Percentiles rank a stretch among this genome's conserved stretches.
Conservation (phyloP, 2,888 invertebrate genomes). For the Bimastos eiseni region DNA sequence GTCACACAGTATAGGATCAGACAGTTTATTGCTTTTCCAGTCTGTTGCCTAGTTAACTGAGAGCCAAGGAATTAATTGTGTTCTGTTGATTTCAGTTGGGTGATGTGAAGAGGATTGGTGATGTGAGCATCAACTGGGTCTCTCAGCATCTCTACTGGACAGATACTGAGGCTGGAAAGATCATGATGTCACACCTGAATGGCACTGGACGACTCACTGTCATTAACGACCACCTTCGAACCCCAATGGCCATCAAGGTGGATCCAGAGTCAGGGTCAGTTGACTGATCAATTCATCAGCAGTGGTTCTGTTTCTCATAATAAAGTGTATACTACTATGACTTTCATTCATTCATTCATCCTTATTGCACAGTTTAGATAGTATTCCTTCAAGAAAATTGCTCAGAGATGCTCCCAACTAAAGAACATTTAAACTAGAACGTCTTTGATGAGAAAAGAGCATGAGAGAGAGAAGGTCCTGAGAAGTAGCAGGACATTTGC, state of each 20-base stretch:
- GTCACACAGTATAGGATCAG: no score
- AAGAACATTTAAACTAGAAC: no score
- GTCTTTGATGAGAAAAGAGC: no score
- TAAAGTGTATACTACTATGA: no score
- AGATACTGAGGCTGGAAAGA: conserved; percentile 54
- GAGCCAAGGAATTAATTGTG: not conserved
- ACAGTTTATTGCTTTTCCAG: no score
- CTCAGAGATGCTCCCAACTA: no score
- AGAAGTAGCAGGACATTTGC: no score
- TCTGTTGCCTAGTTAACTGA: not conserved
- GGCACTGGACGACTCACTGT: conserved; percentile 32
- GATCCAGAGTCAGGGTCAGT: conserved; percentile 41
- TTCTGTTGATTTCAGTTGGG: not conserved
- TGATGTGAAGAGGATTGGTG: conserved; percentile 57
- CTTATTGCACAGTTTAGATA: no score
- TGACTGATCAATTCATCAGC: not conserved
- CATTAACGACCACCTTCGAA: conserved; percentile 37
- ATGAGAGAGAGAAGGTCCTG: no score
- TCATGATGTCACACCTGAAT: conserved; percentile 35
- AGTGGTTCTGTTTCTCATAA: not conserved
- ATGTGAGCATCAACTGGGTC: conserved; percentile 64
- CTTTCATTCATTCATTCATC: no score
- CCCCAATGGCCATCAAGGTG: conserved; percentile 38
- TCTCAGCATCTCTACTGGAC: conserved; percentile 64
- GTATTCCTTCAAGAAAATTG: no score